Conservation (phyloP, 2,113 vertebrate genomes). For the Ahaetulla prasina region DNA sequence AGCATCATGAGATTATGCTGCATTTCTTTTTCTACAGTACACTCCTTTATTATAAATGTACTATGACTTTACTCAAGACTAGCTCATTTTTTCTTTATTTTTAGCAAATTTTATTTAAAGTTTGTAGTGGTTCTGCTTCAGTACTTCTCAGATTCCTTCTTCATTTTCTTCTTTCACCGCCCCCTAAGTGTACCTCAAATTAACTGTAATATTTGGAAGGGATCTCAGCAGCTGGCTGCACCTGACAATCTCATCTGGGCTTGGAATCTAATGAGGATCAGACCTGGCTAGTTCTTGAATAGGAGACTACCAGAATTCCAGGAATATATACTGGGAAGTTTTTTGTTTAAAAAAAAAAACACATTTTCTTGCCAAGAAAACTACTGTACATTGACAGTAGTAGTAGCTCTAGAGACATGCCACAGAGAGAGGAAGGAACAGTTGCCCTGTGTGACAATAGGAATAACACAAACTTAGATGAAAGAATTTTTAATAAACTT, state of each 20-base stretch:
- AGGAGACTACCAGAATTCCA: not conserved
- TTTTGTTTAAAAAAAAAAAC: not conserved
- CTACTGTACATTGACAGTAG: not conserved
- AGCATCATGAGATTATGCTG: not conserved
- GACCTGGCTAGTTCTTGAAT: not conserved
- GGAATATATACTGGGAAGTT: not conserved
- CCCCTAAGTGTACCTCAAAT: not conserved
- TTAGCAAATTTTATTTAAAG: not conserved
- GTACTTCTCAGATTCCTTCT: not conserved
- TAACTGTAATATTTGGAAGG: not conserved
- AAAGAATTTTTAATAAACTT: not conserved
- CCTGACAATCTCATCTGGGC: not conserved
- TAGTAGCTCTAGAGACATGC: not conserved
- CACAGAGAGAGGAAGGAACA: not conserved
- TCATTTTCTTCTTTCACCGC: not conserved
- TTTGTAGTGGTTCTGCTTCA: not conserved
- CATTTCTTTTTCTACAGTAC: not conserved
- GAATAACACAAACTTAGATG: not conserved
- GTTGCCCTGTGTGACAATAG: not conserved
- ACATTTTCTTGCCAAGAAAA: not conserved
- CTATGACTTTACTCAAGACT: not conserved
- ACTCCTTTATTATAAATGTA: not conserved
- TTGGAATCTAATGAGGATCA: not conserved
- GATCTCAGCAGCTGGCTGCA: not conserved
- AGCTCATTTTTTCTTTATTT: not conserved